Conservation (phyloP, 2,797 vertebrate species). For the Helarctos malayanus region DNA sequence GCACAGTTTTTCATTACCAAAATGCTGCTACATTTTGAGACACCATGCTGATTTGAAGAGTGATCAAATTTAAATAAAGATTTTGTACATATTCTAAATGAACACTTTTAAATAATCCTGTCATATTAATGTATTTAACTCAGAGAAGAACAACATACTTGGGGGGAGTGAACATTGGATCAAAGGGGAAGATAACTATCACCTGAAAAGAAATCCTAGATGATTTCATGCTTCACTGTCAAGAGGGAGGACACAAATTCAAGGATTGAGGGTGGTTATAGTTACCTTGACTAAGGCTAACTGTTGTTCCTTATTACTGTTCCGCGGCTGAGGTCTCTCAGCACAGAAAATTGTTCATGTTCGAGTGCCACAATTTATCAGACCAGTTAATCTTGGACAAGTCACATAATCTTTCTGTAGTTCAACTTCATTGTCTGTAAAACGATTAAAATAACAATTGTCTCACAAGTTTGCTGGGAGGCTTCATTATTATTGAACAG, state of each 20-base stretch:
- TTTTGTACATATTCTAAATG: neutral
- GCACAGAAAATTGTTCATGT: neutral
- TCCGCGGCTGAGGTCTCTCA: neutral
- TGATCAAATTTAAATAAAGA: constrained; percentile 55
- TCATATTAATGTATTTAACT: neutral
- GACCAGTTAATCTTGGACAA: neutral
- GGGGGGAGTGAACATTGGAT: neutral
- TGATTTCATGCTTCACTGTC: neutral
- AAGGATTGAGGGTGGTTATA: neutral
- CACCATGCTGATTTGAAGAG: neutral
- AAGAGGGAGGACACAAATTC: neutral
- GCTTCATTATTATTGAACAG: neutral
- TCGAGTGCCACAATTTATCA: neutral
- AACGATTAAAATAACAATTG: neutral
- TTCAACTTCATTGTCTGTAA: neutral
- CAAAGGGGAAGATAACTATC: neutral
- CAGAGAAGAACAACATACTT: neutral
- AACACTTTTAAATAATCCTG: neutral
- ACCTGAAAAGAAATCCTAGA: neutral
- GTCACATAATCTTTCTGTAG: neutral
- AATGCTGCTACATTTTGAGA: neutral
- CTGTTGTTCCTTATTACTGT: neutral
- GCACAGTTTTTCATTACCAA: neutral
- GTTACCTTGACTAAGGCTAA: neutral
- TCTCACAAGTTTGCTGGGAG: neutral